phyloP scores from a whole-genome alignment of 2,797 vertebrate genomes.

The Pogoniulus pusillus region DNA sequence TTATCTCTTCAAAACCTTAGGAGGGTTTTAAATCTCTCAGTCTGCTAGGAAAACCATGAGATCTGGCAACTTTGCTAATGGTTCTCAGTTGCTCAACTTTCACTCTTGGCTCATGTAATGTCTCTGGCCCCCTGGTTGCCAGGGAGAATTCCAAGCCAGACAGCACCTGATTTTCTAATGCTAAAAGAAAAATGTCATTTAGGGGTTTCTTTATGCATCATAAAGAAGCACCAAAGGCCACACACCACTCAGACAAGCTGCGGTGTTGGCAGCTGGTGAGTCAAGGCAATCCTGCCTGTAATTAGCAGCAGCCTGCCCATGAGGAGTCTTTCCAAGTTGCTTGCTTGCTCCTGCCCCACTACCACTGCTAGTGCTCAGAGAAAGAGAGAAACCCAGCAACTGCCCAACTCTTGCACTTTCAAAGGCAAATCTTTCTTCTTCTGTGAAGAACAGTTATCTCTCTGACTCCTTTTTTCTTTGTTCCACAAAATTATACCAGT shows the following conservation, averaged over 20 bases:
- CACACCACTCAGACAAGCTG: background rate
- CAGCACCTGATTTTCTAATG: background rate
- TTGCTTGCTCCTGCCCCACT: background rate
- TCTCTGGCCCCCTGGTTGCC: background rate
- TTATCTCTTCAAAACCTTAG: background rate
- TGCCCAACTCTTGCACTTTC: background rate
- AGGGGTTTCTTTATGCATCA: background rate
- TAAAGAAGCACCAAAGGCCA: background rate
- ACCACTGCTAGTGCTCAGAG: accelerated
- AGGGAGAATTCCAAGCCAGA: background rate
- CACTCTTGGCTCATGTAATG: background rate
- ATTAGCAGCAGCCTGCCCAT: background rate
- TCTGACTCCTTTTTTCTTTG: background rate
- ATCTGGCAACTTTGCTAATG: background rate
- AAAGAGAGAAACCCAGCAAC: background rate
- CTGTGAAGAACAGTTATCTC: background rate
- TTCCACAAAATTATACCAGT: background rate
- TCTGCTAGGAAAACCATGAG: background rate
- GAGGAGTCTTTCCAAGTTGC: background rate
- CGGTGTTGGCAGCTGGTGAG: background rate
- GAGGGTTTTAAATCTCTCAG: background rate
- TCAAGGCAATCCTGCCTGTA: background rate
- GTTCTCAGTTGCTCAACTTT: background rate
- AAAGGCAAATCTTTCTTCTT: background rate
- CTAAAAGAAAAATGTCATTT: conserved; percentile 6